Conservation (phyloP, 2,113 vertebrate genomes). For the Oryzias curvinotus region DNA sequence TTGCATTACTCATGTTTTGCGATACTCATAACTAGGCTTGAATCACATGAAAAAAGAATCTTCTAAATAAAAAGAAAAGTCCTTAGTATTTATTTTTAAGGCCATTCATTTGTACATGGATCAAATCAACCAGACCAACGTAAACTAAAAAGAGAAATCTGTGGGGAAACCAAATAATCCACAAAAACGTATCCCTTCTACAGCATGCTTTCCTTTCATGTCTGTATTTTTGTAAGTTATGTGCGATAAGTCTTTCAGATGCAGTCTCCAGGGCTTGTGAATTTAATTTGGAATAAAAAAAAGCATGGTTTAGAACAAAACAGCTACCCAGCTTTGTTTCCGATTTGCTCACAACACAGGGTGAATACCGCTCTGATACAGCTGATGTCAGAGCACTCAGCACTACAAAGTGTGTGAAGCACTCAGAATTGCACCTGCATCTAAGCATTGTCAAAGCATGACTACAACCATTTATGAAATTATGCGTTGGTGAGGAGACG, state of each 20-base stretch:
- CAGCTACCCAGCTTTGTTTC: slow-evolving; percentile 46
- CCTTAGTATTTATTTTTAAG: too few relatives aligned
- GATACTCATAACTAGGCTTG: too few relatives aligned
- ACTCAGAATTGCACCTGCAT: slow-evolving; percentile 9
- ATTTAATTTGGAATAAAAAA: slow-evolving; percentile 54
- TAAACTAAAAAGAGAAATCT: too few relatives aligned
- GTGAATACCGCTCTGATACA: slow-evolving; percentile 36
- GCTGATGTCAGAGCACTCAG: slow-evolving; percentile 22
- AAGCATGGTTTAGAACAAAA: slow-evolving; percentile 43
- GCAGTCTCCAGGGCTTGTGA: slow-evolving; percentile 29
- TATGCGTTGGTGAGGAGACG: background rate
- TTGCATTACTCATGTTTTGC: too few relatives aligned
- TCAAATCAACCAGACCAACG: too few relatives aligned
- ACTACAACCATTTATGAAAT: slow-evolving; percentile 17
- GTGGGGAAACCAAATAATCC: too few relatives aligned
- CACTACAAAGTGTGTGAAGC: slow-evolving; percentile 28
- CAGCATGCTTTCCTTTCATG: slow-evolving; percentile 46
- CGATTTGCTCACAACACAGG: slow-evolving; percentile 42
- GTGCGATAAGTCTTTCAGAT: slow-evolving; percentile 45
- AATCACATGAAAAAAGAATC: too few relatives aligned
- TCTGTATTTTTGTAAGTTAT: slow-evolving; percentile 20
- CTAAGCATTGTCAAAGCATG: slow-evolving; percentile 11
- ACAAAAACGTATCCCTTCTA: too few relatives aligned
- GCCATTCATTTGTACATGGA: too few relatives aligned
- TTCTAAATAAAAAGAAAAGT: too few relatives aligned